phyloP scores from a whole-genome alignment of 2,888 invertebrate species.

The Trichogramma dendrolimi region DNA sequence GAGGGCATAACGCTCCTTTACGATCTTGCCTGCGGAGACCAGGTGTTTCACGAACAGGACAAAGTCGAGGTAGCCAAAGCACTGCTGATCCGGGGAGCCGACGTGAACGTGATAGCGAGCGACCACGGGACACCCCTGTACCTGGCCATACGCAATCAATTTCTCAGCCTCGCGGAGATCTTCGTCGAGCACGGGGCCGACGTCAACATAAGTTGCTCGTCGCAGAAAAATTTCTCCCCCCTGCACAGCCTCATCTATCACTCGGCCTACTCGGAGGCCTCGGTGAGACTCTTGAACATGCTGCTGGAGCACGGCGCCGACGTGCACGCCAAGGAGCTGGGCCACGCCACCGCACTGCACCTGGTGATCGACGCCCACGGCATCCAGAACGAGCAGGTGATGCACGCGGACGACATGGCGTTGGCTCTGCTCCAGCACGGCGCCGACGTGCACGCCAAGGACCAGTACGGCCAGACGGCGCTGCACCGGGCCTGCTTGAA shows the following conservation, averaged over 20 bases:
- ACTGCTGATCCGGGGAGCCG: background rate
- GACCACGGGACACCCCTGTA: background rate
- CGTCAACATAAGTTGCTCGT: background rate
- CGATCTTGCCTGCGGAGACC: background rate
- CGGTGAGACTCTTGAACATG: background rate
- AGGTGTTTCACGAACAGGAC: background rate
- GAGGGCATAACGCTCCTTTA: slow-evolving; percentile 5
- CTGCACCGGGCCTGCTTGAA: slow-evolving; percentile 5
- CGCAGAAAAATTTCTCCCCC: background rate
- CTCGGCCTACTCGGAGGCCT: background rate
- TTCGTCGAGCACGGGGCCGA: background rate
- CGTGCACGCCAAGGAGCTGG: background rate
- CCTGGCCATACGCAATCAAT: slow-evolving; percentile 1
- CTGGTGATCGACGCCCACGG: slow-evolving; percentile 1
- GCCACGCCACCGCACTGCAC: slow-evolving; percentile 3
- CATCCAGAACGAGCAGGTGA: background rate
- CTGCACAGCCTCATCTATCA: background rate
- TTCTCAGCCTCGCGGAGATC: background rate
- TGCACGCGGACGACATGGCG: background rate
- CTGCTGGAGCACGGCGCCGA: slow-evolving; percentile 5
- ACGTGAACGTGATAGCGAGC: slow-evolving; percentile 1
- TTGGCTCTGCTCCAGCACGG: background rate
- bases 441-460: background rate
- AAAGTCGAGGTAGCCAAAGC: background rate
- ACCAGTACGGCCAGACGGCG: slow-evolving; percentile 1